Evolutionary conservation across 2,888 invertebrate genomes (phyloP), one percentile per base, ranked within the genome.

Genomic region (Standfussiana lucernea): DNA sequence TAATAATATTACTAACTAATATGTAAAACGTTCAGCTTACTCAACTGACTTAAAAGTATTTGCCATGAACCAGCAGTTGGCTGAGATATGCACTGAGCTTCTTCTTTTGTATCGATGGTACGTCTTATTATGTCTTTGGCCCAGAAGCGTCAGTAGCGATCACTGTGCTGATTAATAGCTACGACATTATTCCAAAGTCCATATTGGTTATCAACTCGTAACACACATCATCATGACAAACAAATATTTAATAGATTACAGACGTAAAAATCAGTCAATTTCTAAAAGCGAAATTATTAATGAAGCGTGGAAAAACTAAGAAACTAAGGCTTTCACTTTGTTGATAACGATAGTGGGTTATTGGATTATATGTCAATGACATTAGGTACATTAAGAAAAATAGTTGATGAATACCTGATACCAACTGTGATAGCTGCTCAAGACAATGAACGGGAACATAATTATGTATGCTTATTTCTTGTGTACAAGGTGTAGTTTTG

Each of bases 301-400:
- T 45, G 6, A 21, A 21, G 32, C 32, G 8, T 47, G 6, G 18
- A 32, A 59, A 40, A 21, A 24, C 13, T 24, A 21, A 28, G 32
- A 35, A 75, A 62, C 15, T 61, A n/a, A 21, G 8, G 40, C 8
- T 59, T 59, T 18, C 32, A 35, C 42, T 35, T 21, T 59, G 21
- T 35, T 28, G 40, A 56, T 28, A 61, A 75, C 18, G 21, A 21
- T 59, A 45, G 11, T 15, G 10, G 13, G 28, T 75, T 75, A 61
- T 73, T 37, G 18, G 15, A 45, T 72, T 72, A 42, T n/a, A 56
- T 74, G 75, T 74, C 45, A 74, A 35, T 37, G 75, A 37, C 35
- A 59, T 59, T 45, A 56, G 6, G 11, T 65, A 65, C n/a, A n/a
- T 35, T 15, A 32, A 40, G 28, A 7, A 59, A 62, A 21, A 70